Evolutionary conservation across 1,140 invertebrate species (phyloP), one percentile per base, ranked within the genome.

Genomic region (Nomia melanderi): DNA sequence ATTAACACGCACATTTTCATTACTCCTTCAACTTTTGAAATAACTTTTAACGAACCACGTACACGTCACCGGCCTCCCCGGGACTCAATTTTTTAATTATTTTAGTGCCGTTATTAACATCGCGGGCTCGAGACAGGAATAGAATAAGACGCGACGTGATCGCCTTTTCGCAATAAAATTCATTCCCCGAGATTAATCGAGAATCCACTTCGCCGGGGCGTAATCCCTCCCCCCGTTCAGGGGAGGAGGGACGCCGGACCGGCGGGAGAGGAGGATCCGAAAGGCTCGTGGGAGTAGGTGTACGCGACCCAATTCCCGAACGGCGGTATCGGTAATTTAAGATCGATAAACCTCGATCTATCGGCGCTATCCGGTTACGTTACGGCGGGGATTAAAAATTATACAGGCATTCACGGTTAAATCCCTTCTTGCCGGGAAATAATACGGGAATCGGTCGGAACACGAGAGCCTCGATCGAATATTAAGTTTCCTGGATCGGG

Each of bases 331-430:
- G 87, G 91, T 91, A 92, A 92, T 89, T 89, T 86, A 91, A 92
- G 90, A 92, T 91, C 91, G 87, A 92, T 92, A 92, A 92, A 88
- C 86, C 84, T 67, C 83, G 72, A 88, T 87, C 83, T 87, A 90
- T 90, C 84, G 83, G 60, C 79, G 82, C 78, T 91, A 91, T 92
- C 90, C 70, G 85, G 86, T 92, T 92, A 91, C 91, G 62, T n/a
- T n/a, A 73, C 64, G 29, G 79, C 67, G 65, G 79, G 88, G 87
- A 91, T 92, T 92, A 91, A 90, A 92, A 90, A 89, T 88, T n/a
- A 78, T 76, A 76, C 75, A 83, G 87, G 88, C 86, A 87, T 89
- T 88, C 89, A 88, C 78, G 86, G 85, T 83, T 82, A 90, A 90
- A 92, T 91, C 90, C 88, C 83, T 86, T 89, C 87, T 79, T 75